phyloP scores from a whole-genome alignment of 2,113 vertebrate species.

The Sinocyclocheilus rhinocerous region DNA sequence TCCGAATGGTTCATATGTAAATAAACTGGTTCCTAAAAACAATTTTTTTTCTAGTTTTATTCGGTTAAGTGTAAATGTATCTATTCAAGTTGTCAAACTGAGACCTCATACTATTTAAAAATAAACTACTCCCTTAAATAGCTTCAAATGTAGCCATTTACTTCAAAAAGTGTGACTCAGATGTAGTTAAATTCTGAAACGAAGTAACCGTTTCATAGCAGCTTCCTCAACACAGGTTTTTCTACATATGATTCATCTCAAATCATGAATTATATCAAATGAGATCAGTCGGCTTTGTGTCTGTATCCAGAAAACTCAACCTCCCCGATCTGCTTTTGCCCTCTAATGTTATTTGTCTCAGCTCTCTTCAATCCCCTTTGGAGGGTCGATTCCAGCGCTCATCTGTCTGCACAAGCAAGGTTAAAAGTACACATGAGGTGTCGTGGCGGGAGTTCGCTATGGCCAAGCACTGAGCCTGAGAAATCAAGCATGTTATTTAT shows the following conservation, averaged over 20 bases:
- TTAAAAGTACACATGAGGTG: slow-evolving; percentile 50
- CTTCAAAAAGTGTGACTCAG: neutral
- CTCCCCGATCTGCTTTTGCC: slow-evolving; percentile 45
- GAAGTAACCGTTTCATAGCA: neutral
- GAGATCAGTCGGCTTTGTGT: neutral
- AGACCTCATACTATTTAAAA: neutral
- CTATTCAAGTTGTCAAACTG: neutral
- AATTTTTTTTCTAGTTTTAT: neutral
- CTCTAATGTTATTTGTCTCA: slow-evolving; percentile 53
- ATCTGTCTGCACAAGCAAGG: slow-evolving; percentile 52
- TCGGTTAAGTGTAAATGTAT: neutral
- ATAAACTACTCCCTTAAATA: neutral
- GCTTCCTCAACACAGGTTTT: neutral
- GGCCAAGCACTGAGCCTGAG: neutral
- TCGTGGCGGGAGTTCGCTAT: slow-evolving; percentile 7
- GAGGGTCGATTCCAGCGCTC: slow-evolving; percentile 39
- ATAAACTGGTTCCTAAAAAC: neutral
- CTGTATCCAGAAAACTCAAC: slow-evolving; percentile 16
- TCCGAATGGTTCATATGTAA: neutral
- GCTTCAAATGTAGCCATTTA: neutral
- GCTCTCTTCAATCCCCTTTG: slow-evolving; percentile 45
- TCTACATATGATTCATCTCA: neutral
- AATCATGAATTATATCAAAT: slow-evolving; percentile 41
- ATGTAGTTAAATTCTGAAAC: neutral
- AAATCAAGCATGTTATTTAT: slow-evolving; percentile 53